Evolutionary conservation across 2,888 invertebrate species (phyloP), one percentile per base, ranked within the genome.

Genomic region (Blastobasis adustella): DNA sequence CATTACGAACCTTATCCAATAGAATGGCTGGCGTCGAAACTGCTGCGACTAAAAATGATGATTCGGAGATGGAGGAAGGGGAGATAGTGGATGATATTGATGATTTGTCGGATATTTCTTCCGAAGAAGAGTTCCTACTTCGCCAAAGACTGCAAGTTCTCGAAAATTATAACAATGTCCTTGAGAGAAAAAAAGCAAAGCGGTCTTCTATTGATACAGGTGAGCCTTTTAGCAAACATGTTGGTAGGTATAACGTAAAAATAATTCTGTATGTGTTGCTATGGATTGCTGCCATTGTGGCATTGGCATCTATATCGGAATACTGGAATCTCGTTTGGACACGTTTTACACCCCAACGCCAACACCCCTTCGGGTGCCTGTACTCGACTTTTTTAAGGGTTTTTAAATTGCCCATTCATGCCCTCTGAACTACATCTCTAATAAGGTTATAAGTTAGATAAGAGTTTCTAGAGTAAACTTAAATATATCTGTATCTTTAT

Each of bases 41-140:
- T 62, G 66, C 76, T 55, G 59, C 66, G 52, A 63, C 72, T 58
- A 56, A 50, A 8, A 68, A 75, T 50, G 73, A 54, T 57, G 86
- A 86, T 54, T 84, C 82, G 1, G 89, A 89, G 60, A 83, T 83
- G 75, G 89, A 89, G 59, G 89, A 89, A 68, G 89, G 89, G 5
- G 88, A 89, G 71, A 89, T 89, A 53, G 77, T 87, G 7, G 89
- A 83, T 50, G 82, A 82, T 6, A 60, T 76, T 6, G 82, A 86
- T 58, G 82, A 83, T 49, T 63, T 87, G 0, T 87, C 88, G 1
- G 88, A 89, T 62, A 87, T 89, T 61, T 89, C 89, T 2, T 88
- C 89, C 0, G 89, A 85, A 47, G 89, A 89, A 63, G 88, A 89
- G 61, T 83, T 79, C 58, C 65, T 88, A 23, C 62, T 89, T 52